Percentiles rank a stretch among this genome's conserved stretches.
These are phyloP conservation scores for Cyclopterus lumpus DNA, from an alignment of 2,797 vertebrate genomes.

Conservation along the genomic window DNA sequence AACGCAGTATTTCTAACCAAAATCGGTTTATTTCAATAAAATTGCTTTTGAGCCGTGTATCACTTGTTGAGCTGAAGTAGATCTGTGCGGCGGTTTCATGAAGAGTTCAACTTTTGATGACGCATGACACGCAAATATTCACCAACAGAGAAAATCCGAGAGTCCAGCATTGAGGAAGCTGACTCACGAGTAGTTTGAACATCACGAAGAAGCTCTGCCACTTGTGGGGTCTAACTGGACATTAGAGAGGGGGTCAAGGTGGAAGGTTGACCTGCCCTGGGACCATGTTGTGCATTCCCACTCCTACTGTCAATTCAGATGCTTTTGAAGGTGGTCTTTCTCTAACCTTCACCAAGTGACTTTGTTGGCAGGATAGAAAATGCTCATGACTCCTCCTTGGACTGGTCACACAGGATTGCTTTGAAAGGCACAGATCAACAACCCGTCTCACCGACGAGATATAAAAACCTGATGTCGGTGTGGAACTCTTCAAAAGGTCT, in stretches of 20 bases:
- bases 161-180: neutral
- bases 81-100: too few species aligned
- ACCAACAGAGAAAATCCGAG: neutral
- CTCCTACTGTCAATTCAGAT: neutral
- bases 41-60: too few species aligned
- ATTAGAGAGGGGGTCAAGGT: neutral
- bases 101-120: too few species aligned
- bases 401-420: neutral
- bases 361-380: too few species aligned
- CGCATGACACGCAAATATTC: too few species aligned
- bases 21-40: neutral
- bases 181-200: neutral
- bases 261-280: neutral
- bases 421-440: neutral
- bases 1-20: too few species aligned
- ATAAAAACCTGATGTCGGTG: neutral
- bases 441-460: neutral
- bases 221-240: neutral
- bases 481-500: constrained; percentile 32
- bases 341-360: neutral
- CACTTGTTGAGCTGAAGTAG: too few species aligned
- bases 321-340: neutral
- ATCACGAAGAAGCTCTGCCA: neutral
- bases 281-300: neutral
- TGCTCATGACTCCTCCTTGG: neutral